Percentiles rank a stretch among this genome's conserved stretches.
These are phyloP conservation scores for Poecilia picta DNA, from an alignment of 2,797 vertebrate species.

Conservation along the genomic window DNA sequence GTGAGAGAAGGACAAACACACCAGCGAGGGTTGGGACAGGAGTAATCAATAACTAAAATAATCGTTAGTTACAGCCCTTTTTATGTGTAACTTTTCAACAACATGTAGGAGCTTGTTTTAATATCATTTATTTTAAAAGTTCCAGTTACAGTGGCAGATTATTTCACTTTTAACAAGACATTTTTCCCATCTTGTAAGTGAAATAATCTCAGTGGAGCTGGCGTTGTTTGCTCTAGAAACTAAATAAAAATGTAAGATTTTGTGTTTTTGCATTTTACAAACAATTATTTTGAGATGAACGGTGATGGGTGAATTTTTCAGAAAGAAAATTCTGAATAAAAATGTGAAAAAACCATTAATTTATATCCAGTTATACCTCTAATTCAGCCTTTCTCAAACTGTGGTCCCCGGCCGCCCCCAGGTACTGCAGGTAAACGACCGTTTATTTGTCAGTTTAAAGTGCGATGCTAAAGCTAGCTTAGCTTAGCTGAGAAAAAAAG, in stretches of 20 bases:
- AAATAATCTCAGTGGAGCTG: no score
- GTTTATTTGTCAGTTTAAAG: no score
- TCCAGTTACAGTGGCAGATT: no score
- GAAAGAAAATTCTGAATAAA: background rate
- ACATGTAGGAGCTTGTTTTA: background rate
- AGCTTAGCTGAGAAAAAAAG: no score
- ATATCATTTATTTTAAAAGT: background rate
- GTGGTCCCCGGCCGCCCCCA: no score
- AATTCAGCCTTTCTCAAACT: no score
- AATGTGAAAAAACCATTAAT: background rate
- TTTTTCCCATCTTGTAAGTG: no score
- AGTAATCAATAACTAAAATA: no score
- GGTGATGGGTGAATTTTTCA: background rate
- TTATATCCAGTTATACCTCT: background rate
- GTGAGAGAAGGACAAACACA: constrained; percentile 77
- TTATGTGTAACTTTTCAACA: background rate
- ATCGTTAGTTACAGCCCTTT: no score
- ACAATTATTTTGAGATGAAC: background rate
- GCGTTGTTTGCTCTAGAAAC: background rate
- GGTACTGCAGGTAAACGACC: no score
- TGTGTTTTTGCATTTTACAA: background rate
- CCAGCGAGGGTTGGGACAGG: background rate
- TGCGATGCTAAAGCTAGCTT: no score
- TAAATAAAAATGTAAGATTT: background rate
- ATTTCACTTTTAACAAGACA: no score